Evolutionary conservation across 1,140 invertebrate species (phyloP).

Genomic region (Cotesia typhae): DNA sequence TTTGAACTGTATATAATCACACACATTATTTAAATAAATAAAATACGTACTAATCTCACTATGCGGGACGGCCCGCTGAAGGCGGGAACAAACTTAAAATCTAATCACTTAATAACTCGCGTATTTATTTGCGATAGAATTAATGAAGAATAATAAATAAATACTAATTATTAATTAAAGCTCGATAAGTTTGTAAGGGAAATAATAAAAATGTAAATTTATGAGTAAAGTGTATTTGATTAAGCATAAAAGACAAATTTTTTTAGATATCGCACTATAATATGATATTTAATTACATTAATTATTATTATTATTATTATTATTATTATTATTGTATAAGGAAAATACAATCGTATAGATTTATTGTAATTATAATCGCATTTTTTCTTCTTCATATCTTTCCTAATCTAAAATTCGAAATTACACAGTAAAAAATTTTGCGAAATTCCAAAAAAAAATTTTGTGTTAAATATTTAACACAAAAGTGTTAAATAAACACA

Average conservation of each 20-base stretch:
- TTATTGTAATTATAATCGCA: neutral
- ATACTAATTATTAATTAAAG: slow-evolving; percentile 49
- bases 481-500: too few relatives aligned
- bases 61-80: too few relatives aligned
- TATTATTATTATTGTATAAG: slow-evolving; percentile 42
- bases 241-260: slow-evolving; percentile 61
- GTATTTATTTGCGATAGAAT: slow-evolving; percentile 9
- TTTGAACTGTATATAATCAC: too few relatives aligned
- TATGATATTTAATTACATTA: slow-evolving; percentile 61
- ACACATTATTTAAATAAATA: too few relatives aligned
- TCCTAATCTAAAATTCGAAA: too few relatives aligned
- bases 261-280: slow-evolving; percentile 62
- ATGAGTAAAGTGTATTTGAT: slow-evolving; percentile 59
- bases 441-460: too few relatives aligned
- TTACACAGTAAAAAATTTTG: too few relatives aligned
- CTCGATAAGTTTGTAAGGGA: slow-evolving; percentile 59
- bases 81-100: slow-evolving; percentile 11
- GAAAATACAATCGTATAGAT: slow-evolving; percentile 4
- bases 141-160: slow-evolving; percentile 25
- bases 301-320: slow-evolving; percentile 49
- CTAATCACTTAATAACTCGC: slow-evolving; percentile 32
- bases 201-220: slow-evolving; percentile 61
- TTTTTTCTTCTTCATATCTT: neutral
- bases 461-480: too few relatives aligned
- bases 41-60: too few relatives aligned